Conservation (phyloP, 1,140 invertebrate species). For the Zaprionus nigranus region DNA sequence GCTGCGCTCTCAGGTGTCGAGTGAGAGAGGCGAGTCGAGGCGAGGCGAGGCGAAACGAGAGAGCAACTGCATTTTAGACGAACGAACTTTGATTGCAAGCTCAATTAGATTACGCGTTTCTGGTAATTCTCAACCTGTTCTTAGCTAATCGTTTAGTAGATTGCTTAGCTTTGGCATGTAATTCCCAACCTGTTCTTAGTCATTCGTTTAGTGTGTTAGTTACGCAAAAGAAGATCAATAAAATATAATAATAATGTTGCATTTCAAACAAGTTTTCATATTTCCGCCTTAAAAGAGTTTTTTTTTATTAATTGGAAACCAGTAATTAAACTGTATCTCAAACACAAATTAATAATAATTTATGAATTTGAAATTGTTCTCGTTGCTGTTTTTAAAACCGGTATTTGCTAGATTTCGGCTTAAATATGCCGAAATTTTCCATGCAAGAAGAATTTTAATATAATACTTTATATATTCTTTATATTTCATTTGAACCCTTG, state of each 20-base stretch:
- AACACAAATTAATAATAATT: neutral
- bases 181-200: neutral
- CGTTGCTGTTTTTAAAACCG: neutral
- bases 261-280: neutral
- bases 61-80: neutral
- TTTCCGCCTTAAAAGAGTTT: neutral
- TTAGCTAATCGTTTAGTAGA: neutral
- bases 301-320: neutral
- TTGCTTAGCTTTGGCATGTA: neutral
- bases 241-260: too few species aligned
- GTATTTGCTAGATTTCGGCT: neutral
- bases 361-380: neutral
- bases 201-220: neutral
- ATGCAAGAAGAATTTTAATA: neutral
- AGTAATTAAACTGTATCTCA: constrained; percentile 1
- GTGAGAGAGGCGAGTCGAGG: neutral
- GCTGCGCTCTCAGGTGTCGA: constrained; percentile 1
- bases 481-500: neutral
- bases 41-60: neutral
- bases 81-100: neutral
- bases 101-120: neutral
- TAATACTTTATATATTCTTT: neutral
- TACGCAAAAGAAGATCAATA: neutral
- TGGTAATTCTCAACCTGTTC: neutral
- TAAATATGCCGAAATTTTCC: neutral